Evolutionary conservation across 2,797 vertebrate species (phyloP), one percentile per base, ranked within the genome.

Genomic region (Pangasius krempfi): DNA sequence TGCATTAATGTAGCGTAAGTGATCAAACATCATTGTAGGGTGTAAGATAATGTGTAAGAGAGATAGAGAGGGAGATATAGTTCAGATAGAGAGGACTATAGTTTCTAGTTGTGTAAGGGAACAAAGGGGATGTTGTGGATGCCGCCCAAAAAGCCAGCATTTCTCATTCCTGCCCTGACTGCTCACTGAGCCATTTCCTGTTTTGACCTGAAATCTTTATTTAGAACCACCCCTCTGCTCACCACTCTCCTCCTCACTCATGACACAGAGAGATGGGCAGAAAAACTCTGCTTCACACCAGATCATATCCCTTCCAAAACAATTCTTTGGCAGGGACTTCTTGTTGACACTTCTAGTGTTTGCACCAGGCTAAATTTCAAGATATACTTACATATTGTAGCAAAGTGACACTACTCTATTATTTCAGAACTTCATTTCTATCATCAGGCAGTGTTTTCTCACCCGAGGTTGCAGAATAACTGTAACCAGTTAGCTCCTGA

Each of bases 201-300:
- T 99, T 99, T 99, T 98, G 97, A 98, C 97, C 97, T 95, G 96
- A 97, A 97, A 98, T 97, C 97, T 98, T 99, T 98, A 98, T 99
- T 98, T 99, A 99, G 98, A 98, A 97, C 96, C 97, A 97, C 97
- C 97, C 97, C 94, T 97, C 95, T 92, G 89, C 87, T 92, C 87
- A 91, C 92, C 93, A 93, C 78, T 89, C 95, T 92, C 91, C 97
- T 95, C 94, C 90, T 90, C 94, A 94, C 94, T 95, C 94, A 93
- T 93, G 94, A 95, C 93, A 93, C 93, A 93, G 88, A 1, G 90
- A 93, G 92, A 92, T 86, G 86, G 93, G 93, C 92, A 92, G 89
- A 93, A 93, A 93, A 93, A 94, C 70, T 76, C 12, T 44, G 80
- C 87, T 92, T 89, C 84, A 90, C 89, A 92, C 86, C 68, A 62